phyloP scores from a whole-genome alignment of 2,888 invertebrate genomes.

The Epistrophe eligans region DNA sequence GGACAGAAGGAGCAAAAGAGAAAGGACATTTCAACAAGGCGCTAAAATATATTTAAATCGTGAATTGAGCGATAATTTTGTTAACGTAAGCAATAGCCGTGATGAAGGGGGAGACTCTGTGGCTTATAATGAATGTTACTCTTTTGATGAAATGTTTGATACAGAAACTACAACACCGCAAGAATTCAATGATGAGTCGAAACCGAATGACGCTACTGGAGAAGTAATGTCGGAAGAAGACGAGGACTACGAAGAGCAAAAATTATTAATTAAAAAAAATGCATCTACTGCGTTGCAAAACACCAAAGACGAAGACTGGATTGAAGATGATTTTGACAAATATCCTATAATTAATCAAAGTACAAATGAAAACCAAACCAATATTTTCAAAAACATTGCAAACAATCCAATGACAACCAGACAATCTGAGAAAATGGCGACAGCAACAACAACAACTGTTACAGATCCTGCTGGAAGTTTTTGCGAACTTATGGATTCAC shows the following conservation, averaged over 20 bases:
- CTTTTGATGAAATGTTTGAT: slow-evolving; percentile 8
- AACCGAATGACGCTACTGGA: background rate
- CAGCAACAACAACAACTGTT: background rate
- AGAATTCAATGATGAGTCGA: background rate
- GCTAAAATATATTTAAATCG: background rate
- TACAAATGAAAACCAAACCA: background rate
- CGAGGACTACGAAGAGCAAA: background rate
- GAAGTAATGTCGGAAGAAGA: background rate
- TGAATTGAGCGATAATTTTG: background rate
- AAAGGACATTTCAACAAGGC: background rate
- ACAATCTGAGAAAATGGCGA: background rate
- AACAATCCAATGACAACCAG: background rate
- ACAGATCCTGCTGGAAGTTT: background rate
- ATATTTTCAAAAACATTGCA: background rate
- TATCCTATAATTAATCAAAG: background rate
- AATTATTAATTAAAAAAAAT: background rate
- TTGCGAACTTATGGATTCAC: background rate
- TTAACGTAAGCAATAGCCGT: background rate
- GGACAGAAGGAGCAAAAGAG: background rate
- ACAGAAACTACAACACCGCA: background rate
- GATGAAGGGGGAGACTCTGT: background rate
- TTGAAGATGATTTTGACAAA: background rate
- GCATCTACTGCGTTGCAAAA: background rate
- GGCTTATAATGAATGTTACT: too few species aligned
- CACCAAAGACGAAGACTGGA: background rate